phyloP scores from a whole-genome alignment of 2,797 vertebrate species.

The Lutjanus argentimaculatus region DNA sequence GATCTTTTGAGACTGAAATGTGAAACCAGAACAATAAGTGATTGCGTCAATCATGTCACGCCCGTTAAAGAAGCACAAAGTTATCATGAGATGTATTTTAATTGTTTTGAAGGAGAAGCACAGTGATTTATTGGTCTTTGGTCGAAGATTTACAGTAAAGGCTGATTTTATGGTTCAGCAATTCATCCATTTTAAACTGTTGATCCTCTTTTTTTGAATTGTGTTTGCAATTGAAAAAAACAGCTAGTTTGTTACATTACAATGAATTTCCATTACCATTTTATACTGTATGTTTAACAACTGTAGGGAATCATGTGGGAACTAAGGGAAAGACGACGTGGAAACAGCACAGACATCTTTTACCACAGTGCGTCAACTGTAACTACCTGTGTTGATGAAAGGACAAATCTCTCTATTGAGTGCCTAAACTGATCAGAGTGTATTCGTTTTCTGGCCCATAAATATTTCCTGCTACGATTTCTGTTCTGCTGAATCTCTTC shows the following conservation, averaged over 20 bases:
- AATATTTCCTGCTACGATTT: constrained; percentile 21
- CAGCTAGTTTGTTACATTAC: not conserved
- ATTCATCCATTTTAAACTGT: constrained; percentile 2
- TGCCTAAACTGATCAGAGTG: constrained; percentile 46
- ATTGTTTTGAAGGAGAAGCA: constrained; percentile 25
- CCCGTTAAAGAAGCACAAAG: constrained; percentile 53
- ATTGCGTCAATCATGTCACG: not conserved
- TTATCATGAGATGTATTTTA: constrained; percentile 22
- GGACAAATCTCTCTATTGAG: constrained; percentile 43
- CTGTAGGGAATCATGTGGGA: constrained; percentile 19
- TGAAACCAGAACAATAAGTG: constrained; percentile 16
- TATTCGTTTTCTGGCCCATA: constrained; percentile 14
- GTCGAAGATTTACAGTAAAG: constrained; percentile 7
- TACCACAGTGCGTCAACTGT: constrained; percentile 21
- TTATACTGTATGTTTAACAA: constrained; percentile 26
- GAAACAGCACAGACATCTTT: constrained; percentile 20
- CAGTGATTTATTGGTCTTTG: constrained; percentile 22
- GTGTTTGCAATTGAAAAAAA: constrained; percentile 4
- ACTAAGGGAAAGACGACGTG: constrained; percentile 28
- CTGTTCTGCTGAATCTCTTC: constrained; percentile 11
- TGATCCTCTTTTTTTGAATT: not conserved
- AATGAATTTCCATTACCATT: constrained; percentile 8
- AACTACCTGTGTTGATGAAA: constrained; percentile 24
- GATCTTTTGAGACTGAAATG: constrained; percentile 31
- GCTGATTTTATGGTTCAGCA: not conserved